Conservation (phyloP, 1,140 invertebrate genomes). For the Gryllus bimaculatus region DNA sequence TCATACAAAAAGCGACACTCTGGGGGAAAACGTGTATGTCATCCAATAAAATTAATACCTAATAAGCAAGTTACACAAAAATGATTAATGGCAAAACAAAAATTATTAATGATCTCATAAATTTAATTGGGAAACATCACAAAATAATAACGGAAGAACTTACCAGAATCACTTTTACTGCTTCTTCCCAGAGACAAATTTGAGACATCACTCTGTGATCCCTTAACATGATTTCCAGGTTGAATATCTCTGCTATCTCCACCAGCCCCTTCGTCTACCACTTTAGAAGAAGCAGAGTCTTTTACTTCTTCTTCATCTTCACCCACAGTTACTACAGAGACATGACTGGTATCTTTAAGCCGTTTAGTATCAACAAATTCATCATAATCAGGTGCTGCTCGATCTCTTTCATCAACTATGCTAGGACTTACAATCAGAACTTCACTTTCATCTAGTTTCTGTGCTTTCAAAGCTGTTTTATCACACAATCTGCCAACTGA, state of each 20-base stretch:
- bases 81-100: too few relatives aligned
- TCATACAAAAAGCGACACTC: too few relatives aligned
- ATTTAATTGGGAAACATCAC: too few relatives aligned
- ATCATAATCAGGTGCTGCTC: slow-evolving; percentile 31
- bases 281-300: slow-evolving; percentile 42
- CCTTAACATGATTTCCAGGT: slow-evolving; percentile 24
- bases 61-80: too few relatives aligned
- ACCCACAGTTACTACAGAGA: slow-evolving; percentile 81
- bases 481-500: slow-evolving; percentile 15
- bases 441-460: slow-evolving; percentile 71
- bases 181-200: slow-evolving; percentile 29
- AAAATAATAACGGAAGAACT: neutral
- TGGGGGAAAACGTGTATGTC: too few relatives aligned
- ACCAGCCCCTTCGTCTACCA: neutral
- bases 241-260: neutral
- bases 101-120: too few relatives aligned
- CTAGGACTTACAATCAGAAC: slow-evolving; percentile 63
- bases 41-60: too few relatives aligned
- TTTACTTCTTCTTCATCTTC: slow-evolving; percentile 63
- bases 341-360: slow-evolving; percentile 65
- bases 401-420: slow-evolving; percentile 44
- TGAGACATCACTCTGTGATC: slow-evolving; percentile 35
- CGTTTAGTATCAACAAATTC: slow-evolving; percentile 24
- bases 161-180: slow-evolving; percentile 30
- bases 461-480: slow-evolving; percentile 31